Evolutionary conservation across 2,113 vertebrate genomes (phyloP).

Genomic region (Salminus brasiliensis): DNA sequence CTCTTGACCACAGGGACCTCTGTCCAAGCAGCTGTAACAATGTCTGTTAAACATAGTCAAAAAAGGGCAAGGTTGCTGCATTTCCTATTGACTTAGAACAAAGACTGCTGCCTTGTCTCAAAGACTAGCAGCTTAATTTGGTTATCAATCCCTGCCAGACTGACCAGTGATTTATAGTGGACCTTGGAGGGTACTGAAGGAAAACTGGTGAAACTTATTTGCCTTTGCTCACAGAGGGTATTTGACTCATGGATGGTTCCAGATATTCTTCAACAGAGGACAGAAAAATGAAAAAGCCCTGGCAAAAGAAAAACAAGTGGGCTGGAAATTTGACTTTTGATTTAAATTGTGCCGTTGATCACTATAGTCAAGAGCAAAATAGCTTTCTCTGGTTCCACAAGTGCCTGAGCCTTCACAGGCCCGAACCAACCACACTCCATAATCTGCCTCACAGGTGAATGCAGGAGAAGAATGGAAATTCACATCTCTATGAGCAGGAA

Average conservation of each 20-base stretch:
- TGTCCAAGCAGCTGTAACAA: conserved; percentile 48
- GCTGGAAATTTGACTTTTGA: neutral
- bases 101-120: conserved; percentile 2
- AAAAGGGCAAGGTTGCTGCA: neutral
- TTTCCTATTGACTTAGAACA: conserved; percentile 17
- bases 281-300: neutral
- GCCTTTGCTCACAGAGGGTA: neutral
- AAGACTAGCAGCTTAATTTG: neutral
- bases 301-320: conserved; percentile 2
- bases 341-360: neutral
- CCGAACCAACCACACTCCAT: neutral
- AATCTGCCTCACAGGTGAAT: neutral
- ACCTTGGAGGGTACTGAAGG: neutral
- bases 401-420: neutral
- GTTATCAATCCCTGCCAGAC: neutral
- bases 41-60: conserved; percentile 3
- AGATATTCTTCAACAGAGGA: neutral
- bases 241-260: neutral
- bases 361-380: neutral
- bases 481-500: neutral
- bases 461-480: neutral
- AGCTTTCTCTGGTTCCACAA: conserved; percentile 9
- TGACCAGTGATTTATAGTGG: neutral
- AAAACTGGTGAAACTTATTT: neutral
- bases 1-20: conserved; percentile 33